A percentile compares a stretch with the other conserved stretches of the same genome.
Evolutionary conservation across 2,113 vertebrate species (phyloP).

Genomic region (Tangachromis dhanisi): DNA sequence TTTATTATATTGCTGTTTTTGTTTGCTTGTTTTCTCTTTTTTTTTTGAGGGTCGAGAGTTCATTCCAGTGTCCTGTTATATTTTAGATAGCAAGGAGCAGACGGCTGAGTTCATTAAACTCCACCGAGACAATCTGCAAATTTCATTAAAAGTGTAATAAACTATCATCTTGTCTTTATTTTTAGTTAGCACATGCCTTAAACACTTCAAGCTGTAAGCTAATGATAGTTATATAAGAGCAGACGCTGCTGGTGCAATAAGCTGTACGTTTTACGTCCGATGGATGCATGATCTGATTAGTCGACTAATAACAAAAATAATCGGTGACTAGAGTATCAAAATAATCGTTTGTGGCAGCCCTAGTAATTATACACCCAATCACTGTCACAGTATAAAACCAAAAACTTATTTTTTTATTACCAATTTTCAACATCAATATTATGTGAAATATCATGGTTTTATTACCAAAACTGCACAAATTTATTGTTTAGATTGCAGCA

Average conservation of each 20-base stretch:
- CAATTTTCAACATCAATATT: not conserved
- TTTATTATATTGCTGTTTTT: no score
- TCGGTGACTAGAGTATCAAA: not conserved
- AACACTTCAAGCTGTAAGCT: not conserved
- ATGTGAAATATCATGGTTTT: not conserved
- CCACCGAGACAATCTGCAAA: fast-evolving
- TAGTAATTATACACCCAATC: not conserved
- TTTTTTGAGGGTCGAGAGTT: fast-evolving
- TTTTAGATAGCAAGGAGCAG: not conserved
- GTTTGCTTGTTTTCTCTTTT: no score
- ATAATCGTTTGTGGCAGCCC: not conserved
- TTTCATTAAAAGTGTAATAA: not conserved
- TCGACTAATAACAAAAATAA: not conserved
- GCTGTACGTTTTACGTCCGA: fast-evolving
- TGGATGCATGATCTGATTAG: not conserved
- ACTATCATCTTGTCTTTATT: fast-evolving
- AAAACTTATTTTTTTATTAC: not conserved
- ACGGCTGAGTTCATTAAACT: not conserved
- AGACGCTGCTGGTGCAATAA: fast-evolving
- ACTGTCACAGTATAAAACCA: not conserved
- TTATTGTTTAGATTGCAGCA: not conserved
- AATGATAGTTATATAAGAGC: not conserved
- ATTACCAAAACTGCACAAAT: not conserved
- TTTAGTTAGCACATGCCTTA: not conserved
- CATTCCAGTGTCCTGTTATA: not conserved